Evolutionary conservation across 2,797 vertebrate genomes (phyloP).

Genomic region (Falco columbarius): DNA sequence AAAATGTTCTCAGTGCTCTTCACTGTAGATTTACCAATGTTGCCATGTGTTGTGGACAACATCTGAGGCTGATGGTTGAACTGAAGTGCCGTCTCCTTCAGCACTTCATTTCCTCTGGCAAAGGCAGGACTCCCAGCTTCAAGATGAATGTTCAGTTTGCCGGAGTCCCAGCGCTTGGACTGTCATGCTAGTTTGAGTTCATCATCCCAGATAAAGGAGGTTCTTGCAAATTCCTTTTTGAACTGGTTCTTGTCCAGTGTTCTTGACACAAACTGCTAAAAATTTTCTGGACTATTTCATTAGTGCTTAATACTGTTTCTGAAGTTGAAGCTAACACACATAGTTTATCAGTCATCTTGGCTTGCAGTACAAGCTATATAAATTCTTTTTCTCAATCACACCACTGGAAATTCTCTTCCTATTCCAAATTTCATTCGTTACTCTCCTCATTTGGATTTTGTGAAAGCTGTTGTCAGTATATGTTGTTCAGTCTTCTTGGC

Average conservation of each 20-base stretch:
- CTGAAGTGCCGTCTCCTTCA: neutral
- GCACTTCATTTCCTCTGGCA: neutral
- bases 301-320: neutral
- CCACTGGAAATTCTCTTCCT: neutral
- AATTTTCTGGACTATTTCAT: neutral
- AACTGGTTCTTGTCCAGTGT: neutral
- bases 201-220: neutral
- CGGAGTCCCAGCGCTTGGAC: neutral
- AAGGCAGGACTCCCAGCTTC: neutral
- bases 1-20: neutral
- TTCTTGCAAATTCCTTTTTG: neutral
- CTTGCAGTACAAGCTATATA: neutral
- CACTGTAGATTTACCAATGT: neutral
- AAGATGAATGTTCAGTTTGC: neutral
- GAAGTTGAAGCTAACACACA: neutral
- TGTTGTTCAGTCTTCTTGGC: neutral
- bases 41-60: neutral
- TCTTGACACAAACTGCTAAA: neutral
- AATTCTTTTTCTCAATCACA: neutral
- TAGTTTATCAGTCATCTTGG: neutral
- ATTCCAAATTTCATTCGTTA: constrained; percentile 22
- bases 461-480: neutral
- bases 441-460: neutral
- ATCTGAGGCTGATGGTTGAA: neutral
- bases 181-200: neutral